These are phyloP conservation scores for Tapirus terrestris DNA, from an alignment of 2,113 vertebrate genomes.

Conservation along the genomic window DNA sequence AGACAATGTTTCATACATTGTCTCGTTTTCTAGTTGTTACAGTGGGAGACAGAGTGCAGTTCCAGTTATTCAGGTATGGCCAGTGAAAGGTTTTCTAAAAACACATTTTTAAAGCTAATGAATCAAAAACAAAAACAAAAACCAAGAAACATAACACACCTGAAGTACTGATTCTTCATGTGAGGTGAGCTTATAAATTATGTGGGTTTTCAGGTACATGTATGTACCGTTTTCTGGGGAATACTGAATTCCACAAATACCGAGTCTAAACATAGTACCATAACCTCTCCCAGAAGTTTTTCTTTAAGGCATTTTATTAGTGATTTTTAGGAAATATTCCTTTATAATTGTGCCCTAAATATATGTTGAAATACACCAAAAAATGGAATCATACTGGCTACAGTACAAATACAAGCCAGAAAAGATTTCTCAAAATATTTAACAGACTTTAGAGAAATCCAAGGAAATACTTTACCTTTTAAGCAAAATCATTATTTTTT, in stretches of 20 bases:
- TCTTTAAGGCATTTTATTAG: constrained; percentile 18
- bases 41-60: not conserved
- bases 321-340: not conserved
- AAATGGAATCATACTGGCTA: not conserved
- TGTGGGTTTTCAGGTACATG: not conserved
- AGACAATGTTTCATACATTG: not conserved
- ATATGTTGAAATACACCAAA: not conserved
- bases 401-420: not conserved
- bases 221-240: not conserved
- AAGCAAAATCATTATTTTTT: not conserved
- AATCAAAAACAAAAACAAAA: not conserved
- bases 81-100: not conserved
- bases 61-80: not conserved
- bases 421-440: constrained; percentile 9
- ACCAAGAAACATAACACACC: not conserved
- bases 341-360: constrained; percentile 35
- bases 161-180: not conserved
- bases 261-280: not conserved
- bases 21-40: not conserved
- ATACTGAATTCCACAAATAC: not conserved
- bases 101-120: not conserved
- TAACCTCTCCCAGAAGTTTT: not conserved
- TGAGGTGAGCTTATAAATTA: not conserved
- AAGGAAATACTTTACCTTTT: not conserved
- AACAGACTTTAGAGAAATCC: not conserved